Evolutionary conservation across 2,888 invertebrate genomes (phyloP), one percentile per base, ranked within the genome.

Genomic region (Anthoptus insignis): DNA sequence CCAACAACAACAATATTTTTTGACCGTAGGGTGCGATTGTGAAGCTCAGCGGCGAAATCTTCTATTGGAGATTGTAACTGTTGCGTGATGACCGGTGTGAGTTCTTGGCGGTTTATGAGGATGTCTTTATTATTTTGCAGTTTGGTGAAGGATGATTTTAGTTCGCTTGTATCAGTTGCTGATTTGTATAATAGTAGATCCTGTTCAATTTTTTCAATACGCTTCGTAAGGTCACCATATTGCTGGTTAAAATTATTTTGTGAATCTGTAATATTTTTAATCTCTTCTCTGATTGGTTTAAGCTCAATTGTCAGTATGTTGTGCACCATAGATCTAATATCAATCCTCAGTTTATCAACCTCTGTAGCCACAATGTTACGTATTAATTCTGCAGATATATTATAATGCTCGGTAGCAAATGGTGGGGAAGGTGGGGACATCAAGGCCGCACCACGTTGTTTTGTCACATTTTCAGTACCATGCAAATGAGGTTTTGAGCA

Each of bases 151-250:
- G 50, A 29, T 7, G 50, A 50, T 29, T 50, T 50, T 3, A 50
- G 27, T 1, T 50, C 27, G 16, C 4, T 22, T 3, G 29, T 14
- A 29, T 50, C 50, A 2, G 50, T 27, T 14, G 13, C 13, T 14
- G 50, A 22, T 29, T 50, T 50, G 22, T 16, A n/a, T n/a, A n/a
- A n/a, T n/a, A n/a, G n/a, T n/a, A n/a, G n/a, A n/a, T n/a, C n/a
- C n/a, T n/a, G n/a, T 50, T 50, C 50, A 7, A 50, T 14, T 13
- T 50, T 50, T 14, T 50, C 50, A 8, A 50, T 50, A 6, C 27
- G 27, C 14, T 27, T 50, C 29, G 27, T 27, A 3, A 27, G 29
- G 6, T 50, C 27, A 22, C 16, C 9, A 3, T 29, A 13, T 21
- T 50, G 50, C 3, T 14, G 14, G 9, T 29, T 50, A 50, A 50